Percentiles rank a stretch among this genome's conserved stretches.
These are phyloP conservation scores for Onychostruthus taczanowskii DNA, from an alignment of 2,113 vertebrate genomes.

Conservation along the genomic window DNA sequence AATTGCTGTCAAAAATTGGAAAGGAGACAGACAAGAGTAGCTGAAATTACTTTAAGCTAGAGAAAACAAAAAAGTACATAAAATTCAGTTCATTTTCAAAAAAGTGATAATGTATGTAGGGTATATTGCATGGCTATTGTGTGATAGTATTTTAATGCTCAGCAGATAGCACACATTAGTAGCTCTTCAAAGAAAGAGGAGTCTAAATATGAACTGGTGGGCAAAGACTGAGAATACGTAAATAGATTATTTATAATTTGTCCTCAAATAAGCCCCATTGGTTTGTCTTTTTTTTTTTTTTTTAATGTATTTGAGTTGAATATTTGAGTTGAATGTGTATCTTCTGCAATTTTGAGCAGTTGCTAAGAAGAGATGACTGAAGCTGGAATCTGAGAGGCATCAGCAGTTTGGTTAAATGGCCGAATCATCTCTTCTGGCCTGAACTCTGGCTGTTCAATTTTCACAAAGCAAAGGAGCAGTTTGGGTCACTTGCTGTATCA, in stretches of 20 bases:
- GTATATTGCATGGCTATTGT: not conserved
- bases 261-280: not conserved
- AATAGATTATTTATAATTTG: not conserved
- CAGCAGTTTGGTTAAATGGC: not conserved
- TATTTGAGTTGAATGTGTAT: not conserved
- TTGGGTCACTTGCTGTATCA: not conserved
- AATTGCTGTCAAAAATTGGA: not conserved
- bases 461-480: not conserved
- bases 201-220: not conserved
- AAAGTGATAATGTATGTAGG: not conserved
- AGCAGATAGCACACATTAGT: not conserved
- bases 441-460: not conserved
- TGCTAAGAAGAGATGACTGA: not conserved
- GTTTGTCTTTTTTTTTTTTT: not conserved
- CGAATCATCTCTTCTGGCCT: not conserved
- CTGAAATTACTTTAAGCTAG: not conserved
- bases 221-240: not conserved
- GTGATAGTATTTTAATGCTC: not conserved
- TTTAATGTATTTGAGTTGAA: not conserved
- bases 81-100: not conserved
- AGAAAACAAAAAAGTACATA: not conserved
- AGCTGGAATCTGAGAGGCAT: not conserved
- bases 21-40: not conserved
- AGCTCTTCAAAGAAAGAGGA: not conserved
- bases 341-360: not conserved